Evolutionary conservation across 2,113 vertebrate species (phyloP), one percentile per base, ranked within the genome.

Genomic region (Leuciscus idus): DNA sequence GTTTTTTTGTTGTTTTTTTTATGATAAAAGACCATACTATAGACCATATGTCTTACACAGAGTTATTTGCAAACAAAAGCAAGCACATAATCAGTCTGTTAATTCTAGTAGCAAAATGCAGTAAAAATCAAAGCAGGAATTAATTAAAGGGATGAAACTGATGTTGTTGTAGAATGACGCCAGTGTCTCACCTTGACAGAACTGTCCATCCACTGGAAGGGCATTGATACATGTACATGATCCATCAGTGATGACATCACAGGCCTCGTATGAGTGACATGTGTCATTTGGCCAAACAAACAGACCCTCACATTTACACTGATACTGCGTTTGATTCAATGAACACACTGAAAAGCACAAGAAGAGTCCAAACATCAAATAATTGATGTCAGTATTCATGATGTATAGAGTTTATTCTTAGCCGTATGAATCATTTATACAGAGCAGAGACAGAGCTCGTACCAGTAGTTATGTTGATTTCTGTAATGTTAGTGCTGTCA

Each of bases 381-480:
- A 0, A 46, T n/a, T 48, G 30, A 79, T 4, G 3, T 55, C 21
- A 57, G 23, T 19, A 33, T 28, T 72, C 6, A 39, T 55, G 23
- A 26, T 7, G 12, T 26, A 26, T 50, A 33, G 17, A 57, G 75
- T 9, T 39, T 43, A 19, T 21, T 73, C 21, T 73, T 50, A 76
- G 17, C 21, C 26, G 26, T 26, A 26, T 26, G 26, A 26, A 26
- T 26, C 15, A 33, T 23, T 17, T 12, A 55, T 1, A 39, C 5
- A 3, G n/a, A 61, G 57, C 57, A 23, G 57, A 39, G 19, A 11
- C 28, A 75, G 46, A 78, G n/a, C 30, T 64, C 68, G 85, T 84
- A 91, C 92, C 89, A 84, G 91, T 93, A 0, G 91, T 92, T 8
- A 93, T 84, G 4, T 80, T 23, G 6, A 62, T 75, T 1, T 83